Evolutionary conservation across 2,797 vertebrate species (phyloP).

Genomic region (Botia kubotai): DNA sequence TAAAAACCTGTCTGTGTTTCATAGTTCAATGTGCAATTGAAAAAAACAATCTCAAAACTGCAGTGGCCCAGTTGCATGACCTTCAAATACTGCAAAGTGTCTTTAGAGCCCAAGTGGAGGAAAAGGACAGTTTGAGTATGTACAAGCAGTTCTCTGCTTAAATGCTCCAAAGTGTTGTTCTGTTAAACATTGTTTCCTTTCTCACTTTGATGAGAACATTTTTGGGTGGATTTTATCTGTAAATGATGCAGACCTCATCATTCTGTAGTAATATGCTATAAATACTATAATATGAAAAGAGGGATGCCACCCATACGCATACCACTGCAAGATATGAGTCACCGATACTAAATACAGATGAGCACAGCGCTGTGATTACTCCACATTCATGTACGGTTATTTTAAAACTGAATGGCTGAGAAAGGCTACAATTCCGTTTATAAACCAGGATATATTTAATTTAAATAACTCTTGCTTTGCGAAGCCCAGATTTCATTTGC

Average conservation of each 20-base stretch:
- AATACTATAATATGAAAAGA: slow-evolving; percentile 2
- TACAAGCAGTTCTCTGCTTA: background rate
- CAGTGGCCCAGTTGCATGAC: slow-evolving; percentile 38
- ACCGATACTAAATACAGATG: background rate
- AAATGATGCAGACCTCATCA: background rate
- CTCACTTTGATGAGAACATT: background rate
- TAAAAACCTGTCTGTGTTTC: background rate
- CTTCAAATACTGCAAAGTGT: slow-evolving; percentile 12
- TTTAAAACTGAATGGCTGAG: slow-evolving; percentile 1
- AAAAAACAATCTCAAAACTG: background rate
- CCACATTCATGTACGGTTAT: slow-evolving; percentile 7
- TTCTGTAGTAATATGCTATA: background rate
- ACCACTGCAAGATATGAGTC: slow-evolving; percentile 24
- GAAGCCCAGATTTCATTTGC: background rate
- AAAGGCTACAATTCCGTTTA: background rate
- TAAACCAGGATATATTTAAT: background rate
- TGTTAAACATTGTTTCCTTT: background rate
- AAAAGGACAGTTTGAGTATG: background rate
- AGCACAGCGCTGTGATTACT: background rate
- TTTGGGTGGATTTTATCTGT: background rate
- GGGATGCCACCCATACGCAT: background rate
- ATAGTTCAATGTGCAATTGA: background rate
- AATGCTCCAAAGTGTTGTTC: background rate
- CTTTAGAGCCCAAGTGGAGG: background rate
- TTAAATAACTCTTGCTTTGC: background rate